phyloP scores from a whole-genome alignment of 1,140 invertebrate species.

The Zophobas atratus region DNA sequence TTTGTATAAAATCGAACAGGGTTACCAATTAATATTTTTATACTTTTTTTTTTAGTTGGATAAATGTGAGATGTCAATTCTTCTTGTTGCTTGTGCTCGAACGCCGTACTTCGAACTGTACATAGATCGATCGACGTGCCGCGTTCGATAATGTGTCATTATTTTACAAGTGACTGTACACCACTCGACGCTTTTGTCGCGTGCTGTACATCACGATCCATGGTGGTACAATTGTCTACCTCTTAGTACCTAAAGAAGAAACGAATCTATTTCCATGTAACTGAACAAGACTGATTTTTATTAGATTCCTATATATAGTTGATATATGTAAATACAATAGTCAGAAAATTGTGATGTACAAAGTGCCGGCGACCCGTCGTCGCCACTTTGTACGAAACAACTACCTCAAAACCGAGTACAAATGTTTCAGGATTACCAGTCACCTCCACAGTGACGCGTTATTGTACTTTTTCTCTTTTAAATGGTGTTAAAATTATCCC shows the following conservation, averaged over 20 bases:
- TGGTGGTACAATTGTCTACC: conserved; percentile 53
- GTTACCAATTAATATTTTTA: conserved; percentile 40
- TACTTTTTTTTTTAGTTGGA: conserved; percentile 28
- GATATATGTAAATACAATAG: conserved; percentile 47
- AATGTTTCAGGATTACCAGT: conserved; percentile 27
- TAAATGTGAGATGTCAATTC: conserved; percentile 43
- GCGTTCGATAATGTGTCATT: conserved; percentile 28
- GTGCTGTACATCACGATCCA: conserved; percentile 16
- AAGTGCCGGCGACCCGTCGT: conserved; percentile 13
- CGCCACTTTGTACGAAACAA: conserved; percentile 31
- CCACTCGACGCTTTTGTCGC: neutral
- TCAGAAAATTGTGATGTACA: conserved; percentile 31
- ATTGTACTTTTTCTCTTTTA: conserved; percentile 38
- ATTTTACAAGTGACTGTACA: neutral
- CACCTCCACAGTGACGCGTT: conserved; percentile 1
- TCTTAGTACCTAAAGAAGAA: conserved; percentile 49
- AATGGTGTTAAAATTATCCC: conserved; percentile 24
- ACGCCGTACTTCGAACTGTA: conserved; percentile 22
- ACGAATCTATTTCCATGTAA: conserved; percentile 56
- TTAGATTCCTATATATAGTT: conserved; percentile 56
- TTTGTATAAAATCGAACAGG: conserved; percentile 33
- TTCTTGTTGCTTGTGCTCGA: conserved; percentile 45
- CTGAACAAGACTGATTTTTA: conserved; percentile 64
- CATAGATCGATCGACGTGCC: conserved; percentile 10
- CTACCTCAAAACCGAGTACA: conserved; percentile 49